A percentile compares a stretch with the other conserved stretches of the same genome.
Conservation (phyloP, 1,140 invertebrate genomes). For the Drosophila leontia region DNA sequence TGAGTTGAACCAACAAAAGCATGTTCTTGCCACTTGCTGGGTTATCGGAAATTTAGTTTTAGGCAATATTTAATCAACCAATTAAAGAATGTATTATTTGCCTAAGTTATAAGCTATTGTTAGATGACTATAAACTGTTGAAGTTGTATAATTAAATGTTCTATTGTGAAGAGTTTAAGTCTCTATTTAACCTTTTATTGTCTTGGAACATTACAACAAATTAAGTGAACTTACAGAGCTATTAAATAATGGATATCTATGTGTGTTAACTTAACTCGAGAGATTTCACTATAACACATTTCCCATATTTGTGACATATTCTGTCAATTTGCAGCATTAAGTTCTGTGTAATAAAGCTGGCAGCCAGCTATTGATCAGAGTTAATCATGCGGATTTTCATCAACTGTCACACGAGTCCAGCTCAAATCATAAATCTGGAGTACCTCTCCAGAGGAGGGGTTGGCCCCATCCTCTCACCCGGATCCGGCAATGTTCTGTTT, state of each 20-base stretch:
- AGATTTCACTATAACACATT: constrained; percentile 1
- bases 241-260: neutral
- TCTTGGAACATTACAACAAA: neutral
- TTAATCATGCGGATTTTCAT: constrained; percentile 26
- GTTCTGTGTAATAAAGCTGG: neutral
- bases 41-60: neutral
- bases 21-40: neutral
- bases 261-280: neutral
- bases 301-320: neutral
- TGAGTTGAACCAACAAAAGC: neutral
- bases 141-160: neutral
- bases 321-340: constrained; percentile 13
- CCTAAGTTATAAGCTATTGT: neutral
- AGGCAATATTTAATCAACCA: neutral
- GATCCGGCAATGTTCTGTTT: constrained; percentile 45
- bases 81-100: neutral
- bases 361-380: constrained; percentile 18
- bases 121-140: neutral
- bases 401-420: constrained; percentile 3
- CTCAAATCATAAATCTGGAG: constrained; percentile 30
- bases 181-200: neutral
- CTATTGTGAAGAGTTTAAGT: neutral
- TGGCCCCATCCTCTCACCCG: constrained; percentile 4
- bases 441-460: constrained; percentile 1
- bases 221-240: neutral